phyloP scores from a whole-genome alignment of 1,140 invertebrate species.

The Acromyrmex heyeri region DNA sequence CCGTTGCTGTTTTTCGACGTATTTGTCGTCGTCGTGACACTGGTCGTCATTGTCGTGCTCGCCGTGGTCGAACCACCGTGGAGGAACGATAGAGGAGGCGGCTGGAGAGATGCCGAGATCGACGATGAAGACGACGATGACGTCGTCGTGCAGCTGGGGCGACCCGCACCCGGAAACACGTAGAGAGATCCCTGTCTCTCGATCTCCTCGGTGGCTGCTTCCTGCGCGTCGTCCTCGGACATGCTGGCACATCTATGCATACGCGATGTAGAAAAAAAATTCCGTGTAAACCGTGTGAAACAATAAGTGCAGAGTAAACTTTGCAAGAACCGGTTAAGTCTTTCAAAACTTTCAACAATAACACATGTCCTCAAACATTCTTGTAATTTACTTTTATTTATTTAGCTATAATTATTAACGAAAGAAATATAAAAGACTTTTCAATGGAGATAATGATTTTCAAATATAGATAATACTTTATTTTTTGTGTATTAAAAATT shows the following conservation, averaged over 20 bases:
- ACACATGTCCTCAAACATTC: not conserved
- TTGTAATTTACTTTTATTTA: not conserved
- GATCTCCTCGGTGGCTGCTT: slow-evolving; percentile 81
- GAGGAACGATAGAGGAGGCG: not conserved
- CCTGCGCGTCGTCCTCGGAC: slow-evolving; percentile 82
- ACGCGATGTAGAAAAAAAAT: not conserved
- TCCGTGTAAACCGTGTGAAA: not conserved
- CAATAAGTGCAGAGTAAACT: slow-evolving; percentile 5
- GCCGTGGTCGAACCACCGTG: slow-evolving; percentile 5
- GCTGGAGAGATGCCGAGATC: slow-evolving; percentile 14
- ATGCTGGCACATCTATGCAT: slow-evolving; percentile 84
- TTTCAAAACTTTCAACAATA: not conserved
- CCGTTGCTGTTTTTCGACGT: slow-evolving; percentile 34
- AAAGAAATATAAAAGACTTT: not conserved
- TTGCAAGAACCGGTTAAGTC: not conserved
- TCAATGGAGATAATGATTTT: not conserved
- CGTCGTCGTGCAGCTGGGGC: slow-evolving; percentile 37
- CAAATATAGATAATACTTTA: not conserved
- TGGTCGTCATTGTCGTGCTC: not conserved
- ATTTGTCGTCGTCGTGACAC: slow-evolving; percentile 10
- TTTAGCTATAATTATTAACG: not conserved
- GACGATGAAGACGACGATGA: slow-evolving; percentile 14
- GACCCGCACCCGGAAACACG: slow-evolving; percentile 79
- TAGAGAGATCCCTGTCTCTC: slow-evolving; percentile 82
- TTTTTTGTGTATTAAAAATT: not conserved